Evolutionary conservation across 2,113 vertebrate genomes (phyloP).

Genomic region (Rhinopomastus cyanomelas): DNA sequence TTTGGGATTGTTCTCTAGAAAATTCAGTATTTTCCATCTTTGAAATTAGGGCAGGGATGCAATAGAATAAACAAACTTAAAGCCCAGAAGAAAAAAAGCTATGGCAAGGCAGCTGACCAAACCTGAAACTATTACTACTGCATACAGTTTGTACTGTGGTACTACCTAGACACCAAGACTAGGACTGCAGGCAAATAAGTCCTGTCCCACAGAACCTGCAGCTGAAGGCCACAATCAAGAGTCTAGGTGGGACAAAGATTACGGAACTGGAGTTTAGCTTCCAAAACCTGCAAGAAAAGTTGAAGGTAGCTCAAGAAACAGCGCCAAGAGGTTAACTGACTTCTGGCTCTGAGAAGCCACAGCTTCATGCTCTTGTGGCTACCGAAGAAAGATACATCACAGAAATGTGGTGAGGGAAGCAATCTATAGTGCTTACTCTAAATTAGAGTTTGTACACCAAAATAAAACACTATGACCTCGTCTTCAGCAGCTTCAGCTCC

Average conservation of each 20-base stretch:
- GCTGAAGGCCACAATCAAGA: background rate
- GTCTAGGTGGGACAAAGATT: background rate
- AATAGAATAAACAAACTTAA: slow-evolving; percentile 51
- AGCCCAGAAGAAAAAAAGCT: slow-evolving; percentile 48
- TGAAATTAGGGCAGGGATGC: slow-evolving; percentile 58
- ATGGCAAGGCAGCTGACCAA: slow-evolving; percentile 31
- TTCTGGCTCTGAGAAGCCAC: background rate
- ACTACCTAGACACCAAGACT: background rate
- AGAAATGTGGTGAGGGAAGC: background rate
- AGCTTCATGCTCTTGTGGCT: background rate
- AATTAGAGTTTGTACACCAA: background rate
- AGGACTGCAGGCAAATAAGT: background rate
- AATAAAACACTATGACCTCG: background rate
- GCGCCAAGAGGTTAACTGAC: background rate
- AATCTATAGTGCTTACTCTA: background rate
- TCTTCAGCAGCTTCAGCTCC: background rate
- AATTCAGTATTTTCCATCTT: slow-evolving; percentile 56
- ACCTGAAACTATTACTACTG: slow-evolving; percentile 14
- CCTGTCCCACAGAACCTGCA: background rate
- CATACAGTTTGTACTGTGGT: background rate
- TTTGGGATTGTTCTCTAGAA: slow-evolving; percentile 48
- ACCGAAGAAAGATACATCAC: background rate
- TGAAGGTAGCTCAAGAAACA: background rate
- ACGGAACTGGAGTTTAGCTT: background rate
- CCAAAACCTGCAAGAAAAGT: background rate